Conservation (phyloP, 2,888 invertebrate genomes). For the Tipula unca region DNA sequence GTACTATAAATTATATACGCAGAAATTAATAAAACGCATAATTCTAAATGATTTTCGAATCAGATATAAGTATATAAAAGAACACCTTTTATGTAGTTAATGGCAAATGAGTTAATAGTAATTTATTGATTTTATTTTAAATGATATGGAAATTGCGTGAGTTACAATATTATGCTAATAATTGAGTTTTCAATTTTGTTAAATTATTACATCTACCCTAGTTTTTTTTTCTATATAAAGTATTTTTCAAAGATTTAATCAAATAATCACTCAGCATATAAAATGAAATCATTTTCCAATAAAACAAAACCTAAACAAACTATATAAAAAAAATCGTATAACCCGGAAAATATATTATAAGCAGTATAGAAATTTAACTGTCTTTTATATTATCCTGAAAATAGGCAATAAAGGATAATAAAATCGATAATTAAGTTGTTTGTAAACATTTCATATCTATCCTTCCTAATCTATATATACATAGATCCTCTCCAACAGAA, state of each 20-base stretch:
- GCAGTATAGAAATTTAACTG: neutral
- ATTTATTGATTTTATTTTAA: neutral
- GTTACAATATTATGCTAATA: neutral
- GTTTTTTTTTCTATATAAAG: neutral
- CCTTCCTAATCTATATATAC: neutral
- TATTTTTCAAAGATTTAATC: neutral
- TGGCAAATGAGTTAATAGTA: neutral
- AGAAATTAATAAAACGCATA: slow-evolving; percentile 1
- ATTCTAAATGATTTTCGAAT: neutral
- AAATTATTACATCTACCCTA: slow-evolving; percentile 3
- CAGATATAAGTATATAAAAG: neutral
- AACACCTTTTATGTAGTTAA: neutral
- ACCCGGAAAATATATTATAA: neutral
- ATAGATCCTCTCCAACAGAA: neutral
- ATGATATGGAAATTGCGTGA: neutral
- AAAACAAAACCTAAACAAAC: neutral
- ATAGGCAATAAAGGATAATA: neutral
- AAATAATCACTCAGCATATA: neutral
- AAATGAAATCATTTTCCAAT: slow-evolving; percentile 8
- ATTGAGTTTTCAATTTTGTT: neutral
- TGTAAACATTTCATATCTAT: slow-evolving; percentile 8
- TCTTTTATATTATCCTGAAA: neutral
- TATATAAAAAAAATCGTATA: neutral
- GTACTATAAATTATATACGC: neutral
- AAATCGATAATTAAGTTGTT: slow-evolving; percentile 8